phyloP scores from a whole-genome alignment of 1,140 invertebrate species.

The Drusus annulatus region DNA sequence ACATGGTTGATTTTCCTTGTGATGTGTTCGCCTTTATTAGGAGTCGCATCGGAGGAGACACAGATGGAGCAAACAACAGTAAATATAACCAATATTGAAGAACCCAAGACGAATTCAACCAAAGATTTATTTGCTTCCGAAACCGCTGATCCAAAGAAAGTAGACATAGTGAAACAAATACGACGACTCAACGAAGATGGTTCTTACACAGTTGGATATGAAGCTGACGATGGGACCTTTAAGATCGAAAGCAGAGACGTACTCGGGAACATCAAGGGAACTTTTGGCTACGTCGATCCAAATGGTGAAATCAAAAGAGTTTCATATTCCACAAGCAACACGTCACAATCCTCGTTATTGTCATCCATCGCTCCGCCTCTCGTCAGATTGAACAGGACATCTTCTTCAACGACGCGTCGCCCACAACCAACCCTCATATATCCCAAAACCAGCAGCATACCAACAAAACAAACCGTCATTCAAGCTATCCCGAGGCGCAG shows the following conservation, averaged over 20 bases:
- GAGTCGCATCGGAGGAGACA: slow-evolving; percentile 61
- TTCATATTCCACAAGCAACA: slow-evolving; percentile 81
- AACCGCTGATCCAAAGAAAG: slow-evolving; percentile 72
- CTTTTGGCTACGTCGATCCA: slow-evolving; percentile 88
- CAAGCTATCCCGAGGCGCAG: slow-evolving; percentile 75
- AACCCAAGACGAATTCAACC: slow-evolving; percentile 61
- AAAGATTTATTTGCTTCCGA: slow-evolving; percentile 73
- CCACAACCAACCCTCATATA: slow-evolving; percentile 68
- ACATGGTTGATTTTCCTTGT: slow-evolving; percentile 57
- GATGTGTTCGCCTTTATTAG: slow-evolving; percentile 48
- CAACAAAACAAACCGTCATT: slow-evolving; percentile 73
- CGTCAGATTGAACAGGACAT: slow-evolving; percentile 68
- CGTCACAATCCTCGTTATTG: slow-evolving; percentile 65
- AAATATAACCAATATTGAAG: slow-evolving; percentile 53
- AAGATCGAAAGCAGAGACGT: slow-evolving; percentile 88
- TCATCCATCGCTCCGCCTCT: slow-evolving; percentile 65
- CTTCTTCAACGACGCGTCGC: slow-evolving; percentile 67
- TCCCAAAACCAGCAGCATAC: slow-evolving; percentile 66
- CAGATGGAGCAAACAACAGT: slow-evolving; percentile 46
- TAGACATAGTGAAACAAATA: slow-evolving; percentile 82
- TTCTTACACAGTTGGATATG: slow-evolving; percentile 88
- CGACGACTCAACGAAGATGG: slow-evolving; percentile 87
- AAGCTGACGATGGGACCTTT: slow-evolving; percentile 87
- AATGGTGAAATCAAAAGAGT: slow-evolving; percentile 86
- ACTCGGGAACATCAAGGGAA: slow-evolving; percentile 87